Conservation (phyloP, 1,140 invertebrate genomes). For the Drosophila varians region DNA sequence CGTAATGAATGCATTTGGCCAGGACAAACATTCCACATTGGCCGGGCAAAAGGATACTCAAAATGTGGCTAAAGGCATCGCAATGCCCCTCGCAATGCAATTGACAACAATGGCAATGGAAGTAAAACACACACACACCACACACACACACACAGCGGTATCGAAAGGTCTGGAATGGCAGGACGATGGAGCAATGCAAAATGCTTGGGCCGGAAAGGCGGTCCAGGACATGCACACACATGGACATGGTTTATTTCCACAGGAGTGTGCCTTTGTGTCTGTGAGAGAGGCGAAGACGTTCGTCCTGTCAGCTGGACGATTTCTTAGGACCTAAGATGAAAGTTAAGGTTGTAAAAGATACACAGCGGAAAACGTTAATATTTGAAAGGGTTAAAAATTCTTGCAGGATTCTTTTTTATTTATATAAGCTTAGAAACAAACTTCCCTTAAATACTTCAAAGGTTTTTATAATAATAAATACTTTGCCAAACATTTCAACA, state of each 20-base stretch:
- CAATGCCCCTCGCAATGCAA: conserved; percentile 66
- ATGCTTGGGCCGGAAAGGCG: conserved; percentile 65
- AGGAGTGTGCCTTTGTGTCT: neutral
- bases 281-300: conserved; percentile 10
- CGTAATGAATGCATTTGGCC: conserved; percentile 28
- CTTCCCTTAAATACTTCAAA: too few relatives aligned
- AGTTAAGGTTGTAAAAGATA: conserved; percentile 55
- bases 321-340: conserved; percentile 57
- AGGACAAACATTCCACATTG: conserved; percentile 33
- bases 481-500: neutral
- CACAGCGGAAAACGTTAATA: neutral
- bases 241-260: neutral
- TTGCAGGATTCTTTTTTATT: too few relatives aligned
- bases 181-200: conserved; percentile 41
- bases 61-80: conserved; percentile 24
- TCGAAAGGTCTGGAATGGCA: neutral
- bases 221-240: conserved; percentile 40
- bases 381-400: too few relatives aligned
- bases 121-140: neutral
- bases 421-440: too few relatives aligned
- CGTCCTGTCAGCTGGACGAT: conserved; percentile 28
- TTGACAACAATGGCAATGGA: conserved; percentile 62
- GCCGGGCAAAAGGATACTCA: conserved; percentile 10
- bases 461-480: too few relatives aligned
- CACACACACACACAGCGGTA: neutral